Evolutionary conservation across 2,888 invertebrate species (phyloP), one percentile per base, ranked within the genome.

Genomic region (Blomia tropicalis): DNA sequence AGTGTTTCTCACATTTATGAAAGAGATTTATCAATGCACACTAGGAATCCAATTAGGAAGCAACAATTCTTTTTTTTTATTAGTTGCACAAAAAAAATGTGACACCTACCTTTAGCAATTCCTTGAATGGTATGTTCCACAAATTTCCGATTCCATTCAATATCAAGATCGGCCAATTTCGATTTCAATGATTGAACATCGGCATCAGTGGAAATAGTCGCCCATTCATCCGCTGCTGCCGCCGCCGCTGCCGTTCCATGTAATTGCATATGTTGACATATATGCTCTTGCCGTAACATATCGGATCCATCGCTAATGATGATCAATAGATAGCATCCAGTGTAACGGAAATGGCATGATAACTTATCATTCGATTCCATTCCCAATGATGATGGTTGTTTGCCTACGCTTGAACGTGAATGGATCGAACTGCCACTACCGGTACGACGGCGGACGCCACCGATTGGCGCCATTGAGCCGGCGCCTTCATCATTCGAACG

Each of bases 251-350:
- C 7, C 5, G 51, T 27, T 7, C 7, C 7, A 27, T 47, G 22
- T n/a, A 47, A 7, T 27, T 47, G 7, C 11, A 47, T 7, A 7
- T 22, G 23, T 27, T 22, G 23, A 19, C 51, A 47, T 11, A 47
- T 7, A 11, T 22, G 23, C 51, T 47, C 51, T 25, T 56, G 56
- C 7, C 56, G 2, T 31, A 56, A 25, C 29, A 27, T 23, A 56
- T 56, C 56, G 29, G 30, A 56, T 14, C 56, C 56, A 56, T 56
- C 56, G 19, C 56, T 56, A 25, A 56, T 36, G 23, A 56, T 56
- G 2, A 56, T 25, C 2, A 56, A 30, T 11, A 56, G 29, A 25
- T 56, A 36, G 11, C 56, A 56, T n/a, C 56, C 56, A 19, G 29
- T 29, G 29, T 56, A 56, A 25, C 56, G 56, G 27, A 56, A 56